Evolutionary conservation across 2,113 vertebrate species (phyloP).

Genomic region (Ornithorhynchus anatinus): DNA sequence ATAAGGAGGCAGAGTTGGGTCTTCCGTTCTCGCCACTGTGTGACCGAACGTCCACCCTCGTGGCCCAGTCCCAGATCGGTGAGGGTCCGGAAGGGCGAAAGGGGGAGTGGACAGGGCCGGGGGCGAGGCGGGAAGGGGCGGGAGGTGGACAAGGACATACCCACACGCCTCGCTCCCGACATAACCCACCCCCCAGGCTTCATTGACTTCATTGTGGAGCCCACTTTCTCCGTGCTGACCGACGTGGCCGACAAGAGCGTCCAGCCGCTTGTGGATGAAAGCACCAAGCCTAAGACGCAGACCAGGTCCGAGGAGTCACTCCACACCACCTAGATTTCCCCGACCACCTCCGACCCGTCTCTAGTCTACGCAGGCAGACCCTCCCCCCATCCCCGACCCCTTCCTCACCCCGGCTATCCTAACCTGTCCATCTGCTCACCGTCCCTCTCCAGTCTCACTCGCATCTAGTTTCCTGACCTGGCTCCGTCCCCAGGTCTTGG

Average conservation of each 20-base stretch:
- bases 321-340: too few species aligned
- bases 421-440: too few species aligned
- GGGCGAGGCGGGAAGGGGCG: background rate
- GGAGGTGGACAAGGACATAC: background rate
- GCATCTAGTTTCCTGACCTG: too few species aligned
- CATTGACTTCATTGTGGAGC: conserved; percentile 95
- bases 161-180: background rate
- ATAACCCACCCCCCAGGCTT: conserved; percentile 82
- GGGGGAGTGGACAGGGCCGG: background rate
- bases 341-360: too few species aligned
- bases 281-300: conserved; percentile 75
- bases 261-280: conserved; percentile 82
- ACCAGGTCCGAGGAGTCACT: conserved; percentile 65
- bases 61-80: conserved; percentile 92
- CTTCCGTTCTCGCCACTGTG: conserved; percentile 89
- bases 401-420: too few species aligned
- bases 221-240: conserved; percentile 90
- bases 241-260: conserved; percentile 93
- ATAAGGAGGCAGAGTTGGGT: conserved; percentile 88
- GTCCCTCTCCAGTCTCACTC: too few species aligned
- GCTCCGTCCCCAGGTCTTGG: too few species aligned
- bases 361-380: too few species aligned
- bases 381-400: too few species aligned
- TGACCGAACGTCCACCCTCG: conserved; percentile 85
- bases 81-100: conserved; percentile 9